Evolutionary conservation across 2,888 invertebrate species (phyloP), one percentile per base, ranked within the genome.

Genomic region (Pyrocoelia pectoralis): DNA sequence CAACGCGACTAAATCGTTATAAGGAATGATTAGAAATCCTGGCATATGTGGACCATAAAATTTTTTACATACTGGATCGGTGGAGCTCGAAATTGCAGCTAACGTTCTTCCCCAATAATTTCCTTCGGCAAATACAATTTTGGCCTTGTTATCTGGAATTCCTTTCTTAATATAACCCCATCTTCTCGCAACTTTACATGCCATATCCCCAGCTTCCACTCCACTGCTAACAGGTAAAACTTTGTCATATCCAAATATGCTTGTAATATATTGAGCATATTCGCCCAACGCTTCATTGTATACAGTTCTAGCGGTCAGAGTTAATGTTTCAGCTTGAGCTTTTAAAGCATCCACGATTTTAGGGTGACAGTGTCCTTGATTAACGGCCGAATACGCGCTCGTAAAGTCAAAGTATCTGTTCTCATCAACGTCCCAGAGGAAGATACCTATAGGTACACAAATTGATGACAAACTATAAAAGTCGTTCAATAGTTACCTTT

Each of bases 101-200:
- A 94, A 77, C 0, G 93, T 91, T 17, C 94, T 83, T 0, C 94
- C 94, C 92, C 93, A 94, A 79, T 94, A 94, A 77, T 94, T 94
- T 3, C 89, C 87, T 33, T 85, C 85, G 1, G 89, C 92, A 77
- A 94, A 94, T 1, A 94, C 77, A 1, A 91, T 87, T 73, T 87
- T 87, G 0, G 92, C 92, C 73, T 89, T 75, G 74, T 91, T 85
- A 4, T 84, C 81, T 0, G 88, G 87, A 14, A 94, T 87, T 33
- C 87, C 86, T 79, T 94, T 94, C 48, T 88, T 86, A 56, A 84
- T 83, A 79, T 94, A 94, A 0, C 88, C 94, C 93, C 93, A 94
- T 79, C 91, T 90, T 59, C 94, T 82, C 0, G 93, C 89, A 52
- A 94, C 78, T 79, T 94, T 94, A 66, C 88, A 85, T 0, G 92